Conservation (phyloP, 2,888 invertebrate genomes). For the Clostera curtula region DNA sequence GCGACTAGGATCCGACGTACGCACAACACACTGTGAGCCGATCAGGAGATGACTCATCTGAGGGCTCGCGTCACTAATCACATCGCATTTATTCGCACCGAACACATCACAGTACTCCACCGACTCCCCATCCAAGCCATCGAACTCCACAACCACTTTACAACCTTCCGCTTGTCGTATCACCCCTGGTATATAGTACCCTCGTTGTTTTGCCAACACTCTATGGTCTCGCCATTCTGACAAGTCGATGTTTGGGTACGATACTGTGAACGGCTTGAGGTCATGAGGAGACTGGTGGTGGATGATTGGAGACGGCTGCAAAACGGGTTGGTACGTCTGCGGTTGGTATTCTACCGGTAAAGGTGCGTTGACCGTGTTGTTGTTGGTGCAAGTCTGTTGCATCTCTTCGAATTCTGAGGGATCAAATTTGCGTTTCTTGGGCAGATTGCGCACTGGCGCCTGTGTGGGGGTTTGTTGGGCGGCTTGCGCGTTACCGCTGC, state of each 20-base stretch:
- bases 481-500: conserved; percentile 43
- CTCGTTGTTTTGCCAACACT: conserved; percentile 90
- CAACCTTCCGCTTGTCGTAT: conserved; percentile 83
- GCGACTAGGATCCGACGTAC: conserved; percentile 74
- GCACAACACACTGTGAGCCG: conserved; percentile 88
- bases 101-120: conserved; percentile 86
- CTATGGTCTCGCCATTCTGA: conserved; percentile 96
- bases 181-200: conserved; percentile 90
- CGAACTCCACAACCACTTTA: conserved; percentile 87
- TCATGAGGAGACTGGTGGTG: conserved; percentile 74
- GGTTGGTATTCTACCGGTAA: conserved; percentile 45
- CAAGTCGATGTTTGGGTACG: conserved; percentile 84
- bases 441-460: conserved; percentile 84
- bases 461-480: conserved; percentile 63
- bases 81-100: conserved; percentile 86
- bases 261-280: conserved; percentile 54
- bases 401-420: conserved; percentile 85
- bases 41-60: conserved; percentile 85
- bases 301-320: conserved; percentile 55
- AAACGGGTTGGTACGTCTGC: conserved; percentile 40
- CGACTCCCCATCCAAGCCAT: conserved; percentile 81
- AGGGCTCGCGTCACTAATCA: conserved; percentile 95
- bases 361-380: conserved; percentile 44
- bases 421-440: conserved; percentile 94
- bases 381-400: conserved; percentile 66